Base-by-base conservation (phyloP, 2,113 vertebrate species). In the Sigmodon hispidus region DNA sequence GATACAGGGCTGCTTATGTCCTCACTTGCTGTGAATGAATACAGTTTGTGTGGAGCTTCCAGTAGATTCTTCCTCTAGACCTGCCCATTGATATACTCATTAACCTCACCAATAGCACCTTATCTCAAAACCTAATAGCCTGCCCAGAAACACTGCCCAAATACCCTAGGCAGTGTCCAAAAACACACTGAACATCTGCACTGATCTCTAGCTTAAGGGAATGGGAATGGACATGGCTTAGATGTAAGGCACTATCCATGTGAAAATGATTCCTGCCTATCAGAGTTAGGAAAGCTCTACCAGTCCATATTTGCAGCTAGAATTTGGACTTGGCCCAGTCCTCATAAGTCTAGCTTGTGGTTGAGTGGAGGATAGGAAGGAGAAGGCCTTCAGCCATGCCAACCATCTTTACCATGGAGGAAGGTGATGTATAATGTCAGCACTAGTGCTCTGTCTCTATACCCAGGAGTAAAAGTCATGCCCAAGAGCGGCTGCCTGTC, bases 281-380 rank as follows among this genome's bases (percentile, higher is more conserved):
- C 61, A 24, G n/a, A n/a, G n/a, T 9, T 26, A 17, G 40, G 57
- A 24, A 31, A 75, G 34, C 31, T 50, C 21, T 2, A 36, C 13
- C 0, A 2, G 48, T 67, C 48, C 48, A 29, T 12, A 48, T 0
- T 2, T 55, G 24, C 6, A 0, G 11, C 52, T 65, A 59, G 45
- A 63, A 19, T 48, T 24, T 52, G 1, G 34, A 40, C 43, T 70
- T 34, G 8, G 61, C 19, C 36, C 22, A 4, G 24, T 61, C 50
- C 31, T 31, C 13, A 0, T 12, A 43, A 24, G 1, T 5, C 10
- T 1, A 0, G 5, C 26, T 55, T 48, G 22, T 15, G 10, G 22
- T 10, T 57, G 79, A 19, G 7, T 8, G 1, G 50, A 40, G 36
- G 52, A 1, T 73, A 17, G 29, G 10, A 10, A 70, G 31, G 45